phyloP scores from a whole-genome alignment of 2,888 invertebrate species.

The Adelognathus sp. region DNA sequence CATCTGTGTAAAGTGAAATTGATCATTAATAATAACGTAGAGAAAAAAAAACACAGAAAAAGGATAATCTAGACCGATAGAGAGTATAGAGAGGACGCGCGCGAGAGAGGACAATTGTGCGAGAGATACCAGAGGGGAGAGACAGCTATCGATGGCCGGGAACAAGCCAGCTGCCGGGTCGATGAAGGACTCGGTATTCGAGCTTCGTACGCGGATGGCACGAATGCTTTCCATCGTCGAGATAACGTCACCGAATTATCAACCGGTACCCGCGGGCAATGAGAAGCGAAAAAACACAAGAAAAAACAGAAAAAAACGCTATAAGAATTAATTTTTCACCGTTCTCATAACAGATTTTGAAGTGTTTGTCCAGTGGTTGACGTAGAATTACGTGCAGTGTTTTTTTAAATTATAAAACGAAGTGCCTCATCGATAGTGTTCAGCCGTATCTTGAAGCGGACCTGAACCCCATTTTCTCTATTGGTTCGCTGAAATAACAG shows the following conservation, averaged over 20 bases:
- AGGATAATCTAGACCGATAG: neutral
- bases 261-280: conserved; percentile 67
- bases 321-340: neutral
- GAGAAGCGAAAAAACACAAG: neutral
- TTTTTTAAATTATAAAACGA: neutral
- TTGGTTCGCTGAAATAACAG: conserved; percentile 22
- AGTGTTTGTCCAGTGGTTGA: neutral
- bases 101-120: too few relatives aligned
- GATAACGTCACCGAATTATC: conserved; percentile 70
- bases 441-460: neutral
- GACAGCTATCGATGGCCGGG: conserved; percentile 30
- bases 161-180: conserved; percentile 49
- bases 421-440: conserved; percentile 12
- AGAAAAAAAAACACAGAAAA: neutral
- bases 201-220: conserved; percentile 75
- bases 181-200: conserved; percentile 75
- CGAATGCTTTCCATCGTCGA: conserved; percentile 79
- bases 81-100: neutral
- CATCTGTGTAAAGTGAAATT: conserved; percentile 27
- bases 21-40: too few relatives aligned
- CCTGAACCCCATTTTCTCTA: conserved; percentile 7
- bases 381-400: neutral
- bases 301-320: too few relatives aligned
- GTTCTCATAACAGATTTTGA: neutral
- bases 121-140: conserved; percentile 4